Base-by-base conservation (phyloP, 2,888 invertebrate species). In the Amiota mariae region DNA sequence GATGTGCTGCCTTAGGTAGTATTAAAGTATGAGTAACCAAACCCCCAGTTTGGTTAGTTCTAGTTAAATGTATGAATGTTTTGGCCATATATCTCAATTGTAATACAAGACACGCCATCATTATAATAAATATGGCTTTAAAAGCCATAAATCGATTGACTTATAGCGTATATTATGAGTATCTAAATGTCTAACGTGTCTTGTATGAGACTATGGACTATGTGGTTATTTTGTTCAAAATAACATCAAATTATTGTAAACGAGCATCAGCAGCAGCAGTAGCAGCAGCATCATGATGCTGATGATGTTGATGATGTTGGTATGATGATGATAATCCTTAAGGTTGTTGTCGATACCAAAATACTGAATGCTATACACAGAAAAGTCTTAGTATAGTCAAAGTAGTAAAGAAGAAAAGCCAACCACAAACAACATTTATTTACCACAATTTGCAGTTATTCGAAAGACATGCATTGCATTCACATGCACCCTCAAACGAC, bases 401-500 rank as follows among this genome's bases (percentile, higher is more conserved):
- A 63, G 63, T 36, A 63, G 20, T 20, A 63, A 63, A 63, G 20
- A 20, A 61, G 61, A n/a, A 66, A 51, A 54, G 20, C 51, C n/a
- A 68, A 48, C 67, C 67, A 24, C 67, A 68, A 68, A 68, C 67
- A 68, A 54, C 67, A 68, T 68, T 68, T 68, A 68, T 68, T 68
- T 68, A 68, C 67, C 67, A 24, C 67, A 68, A 68, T 68, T 68
- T 68, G 67, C 67, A 68, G 67, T 68, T 68, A 68, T 68, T 68
- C 47, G 20, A 68, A 20, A 51, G 12, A 68, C 24, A 51, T 36
- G 36, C 36, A 36, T 36, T 36, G 36, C 36, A 36, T 36, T 36
- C 36, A 36, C 36, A 36, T 68, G 67, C 46, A n/a, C 54, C 13
- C 54, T 51, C 54, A n/a, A 51, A 51, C 54, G n/a, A n/a, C 54